Evolutionary conservation across 1,140 invertebrate genomes (phyloP).

Genomic region (Sitophilus oryzae): DNA sequence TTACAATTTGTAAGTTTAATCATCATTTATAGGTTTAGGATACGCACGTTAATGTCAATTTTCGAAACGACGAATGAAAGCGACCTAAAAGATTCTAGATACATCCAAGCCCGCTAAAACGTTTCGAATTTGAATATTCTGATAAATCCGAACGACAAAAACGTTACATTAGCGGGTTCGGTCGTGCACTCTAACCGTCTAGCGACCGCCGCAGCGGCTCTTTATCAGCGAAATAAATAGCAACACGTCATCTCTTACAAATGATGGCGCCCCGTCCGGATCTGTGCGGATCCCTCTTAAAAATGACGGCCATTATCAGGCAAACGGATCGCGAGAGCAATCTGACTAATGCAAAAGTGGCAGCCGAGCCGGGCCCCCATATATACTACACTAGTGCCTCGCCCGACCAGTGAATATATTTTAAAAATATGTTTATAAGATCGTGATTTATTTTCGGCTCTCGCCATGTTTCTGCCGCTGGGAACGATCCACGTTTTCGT

Average conservation of each 20-base stretch:
- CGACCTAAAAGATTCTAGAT: too few relatives aligned
- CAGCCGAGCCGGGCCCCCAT: conserved; percentile 20
- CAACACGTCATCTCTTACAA: conserved; percentile 38
- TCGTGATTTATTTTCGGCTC: conserved; percentile 37
- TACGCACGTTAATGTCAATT: too few relatives aligned
- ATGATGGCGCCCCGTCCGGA: conserved; percentile 39
- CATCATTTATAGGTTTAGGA: too few relatives aligned
- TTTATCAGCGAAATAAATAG: conserved; percentile 38
- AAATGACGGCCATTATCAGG: conserved; percentile 41
- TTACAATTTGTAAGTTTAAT: too few relatives aligned
- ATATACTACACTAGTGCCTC: too few relatives aligned
- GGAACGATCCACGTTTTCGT: conserved; percentile 23
- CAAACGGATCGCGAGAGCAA: conserved; percentile 40
- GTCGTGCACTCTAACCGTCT: conserved; percentile 13
- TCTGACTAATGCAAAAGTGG: conserved; percentile 41
- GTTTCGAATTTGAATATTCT: conserved; percentile 6
- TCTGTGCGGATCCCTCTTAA: conserved; percentile 41
- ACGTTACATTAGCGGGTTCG: conserved; percentile 19
- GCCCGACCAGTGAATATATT: conserved; percentile 34
- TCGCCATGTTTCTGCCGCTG: conserved; percentile 25
- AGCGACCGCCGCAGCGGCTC: conserved; percentile 14
- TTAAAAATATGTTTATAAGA: conserved; percentile 39
- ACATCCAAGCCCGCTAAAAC: not conserved
- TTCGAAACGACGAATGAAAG: too few relatives aligned
- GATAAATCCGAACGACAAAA: conserved; percentile 10